These are phyloP conservation scores for Lateolabrax maculatus DNA, from an alignment of 2,797 vertebrate species.

Conservation along the genomic window DNA sequence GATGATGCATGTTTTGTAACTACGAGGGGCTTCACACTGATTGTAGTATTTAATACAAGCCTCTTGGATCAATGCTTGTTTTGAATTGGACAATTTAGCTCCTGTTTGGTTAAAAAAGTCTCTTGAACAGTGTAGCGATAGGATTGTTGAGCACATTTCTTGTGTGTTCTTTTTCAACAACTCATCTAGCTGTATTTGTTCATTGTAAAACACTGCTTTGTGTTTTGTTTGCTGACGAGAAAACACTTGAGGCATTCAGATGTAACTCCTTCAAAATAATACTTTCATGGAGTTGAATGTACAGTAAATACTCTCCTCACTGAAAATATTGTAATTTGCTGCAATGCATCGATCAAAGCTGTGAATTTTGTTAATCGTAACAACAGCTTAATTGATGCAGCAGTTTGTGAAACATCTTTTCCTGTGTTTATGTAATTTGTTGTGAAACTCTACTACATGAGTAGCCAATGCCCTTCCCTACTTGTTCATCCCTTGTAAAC, in stretches of 20 bases:
- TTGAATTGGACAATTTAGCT: neutral
- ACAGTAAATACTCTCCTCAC: neutral
- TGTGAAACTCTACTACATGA: slow-evolving; percentile 9
- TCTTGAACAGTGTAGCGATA: neutral
- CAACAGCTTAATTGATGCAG: neutral
- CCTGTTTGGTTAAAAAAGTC: neutral
- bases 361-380: neutral
- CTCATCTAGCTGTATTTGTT: neutral
- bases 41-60: slow-evolving; percentile 8
- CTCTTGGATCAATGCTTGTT: neutral
- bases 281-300: neutral
- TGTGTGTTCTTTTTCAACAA: neutral
- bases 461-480: slow-evolving; percentile 24
- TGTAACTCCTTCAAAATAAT: neutral
- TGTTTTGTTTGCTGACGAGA: slow-evolving; percentile 11
- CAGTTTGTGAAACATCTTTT: slow-evolving; percentile 4
- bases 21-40: neutral
- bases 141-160: neutral
- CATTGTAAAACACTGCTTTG: neutral
- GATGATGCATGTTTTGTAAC: neutral
- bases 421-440: slow-evolving; percentile 11
- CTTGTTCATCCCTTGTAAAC: slow-evolving; percentile 58
- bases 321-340: neutral
- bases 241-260: slow-evolving; percentile 6
- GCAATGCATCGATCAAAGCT: slow-evolving; percentile 14